Base-by-base conservation (phyloP, 1,140 invertebrate genomes). In the Drosophila tani region DNA sequence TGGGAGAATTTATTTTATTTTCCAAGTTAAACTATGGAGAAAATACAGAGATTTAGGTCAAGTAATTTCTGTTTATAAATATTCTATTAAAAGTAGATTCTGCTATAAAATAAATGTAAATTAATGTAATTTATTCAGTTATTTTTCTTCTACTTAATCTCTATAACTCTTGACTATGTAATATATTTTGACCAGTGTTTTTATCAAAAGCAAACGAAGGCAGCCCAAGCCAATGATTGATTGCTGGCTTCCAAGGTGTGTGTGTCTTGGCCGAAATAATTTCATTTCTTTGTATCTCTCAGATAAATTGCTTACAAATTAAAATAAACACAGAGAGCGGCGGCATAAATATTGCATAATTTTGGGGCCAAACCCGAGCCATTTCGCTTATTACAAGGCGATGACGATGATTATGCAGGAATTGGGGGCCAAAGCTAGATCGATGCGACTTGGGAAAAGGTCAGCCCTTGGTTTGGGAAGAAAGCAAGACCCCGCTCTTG, bases 341-440 rank as follows among this genome's bases (percentile, higher is more conserved):
- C 49, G 41, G 35, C 59, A 81, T 70, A 66, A 84, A 81, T 81
- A 55, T 82, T 75, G 64, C 56, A 82, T 49, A 75, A 47, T 65
- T 82, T 60, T 2, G 45, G 46, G 9, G 29, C 55, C n/a, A 17
- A 49, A 38, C 40, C 47, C 63, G 46, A 60, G 50, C 60, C 57
- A 77, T 56, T 82, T 73, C 46, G 55, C 60, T 77, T 77, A 82
- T 73, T 81, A 51, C 59, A 64, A 15, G 19, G 35, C 35, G 32
- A 63, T 40, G 27, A 35, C 15, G 35, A 83, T 83, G 70, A 83
- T 70, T 64, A 47, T 67, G 57, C 69, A 66, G 19, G 75, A 79
- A 71, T 50, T 50, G 43, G 17, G 29, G 35, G 38, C 38, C 12
- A 15, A 38, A 40, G 35, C 41, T 45, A 66, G 63, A 66, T 66